These are phyloP conservation scores for Protaetia brevitarsis DNA, from an alignment of 1,140 invertebrate species.

Conservation along the genomic window DNA sequence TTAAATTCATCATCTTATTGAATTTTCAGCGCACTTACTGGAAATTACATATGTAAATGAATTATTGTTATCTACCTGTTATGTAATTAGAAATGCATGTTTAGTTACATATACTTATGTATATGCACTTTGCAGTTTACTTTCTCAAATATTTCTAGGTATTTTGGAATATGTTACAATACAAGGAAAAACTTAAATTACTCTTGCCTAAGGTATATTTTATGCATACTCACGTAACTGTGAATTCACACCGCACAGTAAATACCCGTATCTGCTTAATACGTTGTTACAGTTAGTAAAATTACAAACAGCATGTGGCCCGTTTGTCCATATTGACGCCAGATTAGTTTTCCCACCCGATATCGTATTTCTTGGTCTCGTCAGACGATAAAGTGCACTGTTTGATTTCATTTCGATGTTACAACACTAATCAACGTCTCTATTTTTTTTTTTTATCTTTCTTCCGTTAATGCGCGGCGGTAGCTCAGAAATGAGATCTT, in stretches of 20 bases:
- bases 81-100: no score
- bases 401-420: constrained; percentile 12
- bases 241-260: neutral
- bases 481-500: neutral
- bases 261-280: neutral
- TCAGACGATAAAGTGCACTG: constrained; percentile 2
- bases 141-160: neutral
- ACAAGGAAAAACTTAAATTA: constrained; percentile 4
- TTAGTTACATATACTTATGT: no score
- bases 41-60: no score
- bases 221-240: constrained; percentile 4
- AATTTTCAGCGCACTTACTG: no score
- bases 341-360: constrained; percentile 23
- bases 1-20: no score
- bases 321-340: constrained; percentile 17
- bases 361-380: constrained; percentile 9
- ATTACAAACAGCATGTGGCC: constrained; percentile 25
- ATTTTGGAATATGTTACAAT: constrained; percentile 13
- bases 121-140: no score
- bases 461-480: constrained; percentile 1
- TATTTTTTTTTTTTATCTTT: neutral
- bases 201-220: neutral
- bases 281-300: constrained; percentile 19
- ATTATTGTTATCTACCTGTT: no score
- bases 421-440: constrained; percentile 9